phyloP scores from a whole-genome alignment of 2,113 vertebrate genomes.

The Salvelinus sp. region DNA sequence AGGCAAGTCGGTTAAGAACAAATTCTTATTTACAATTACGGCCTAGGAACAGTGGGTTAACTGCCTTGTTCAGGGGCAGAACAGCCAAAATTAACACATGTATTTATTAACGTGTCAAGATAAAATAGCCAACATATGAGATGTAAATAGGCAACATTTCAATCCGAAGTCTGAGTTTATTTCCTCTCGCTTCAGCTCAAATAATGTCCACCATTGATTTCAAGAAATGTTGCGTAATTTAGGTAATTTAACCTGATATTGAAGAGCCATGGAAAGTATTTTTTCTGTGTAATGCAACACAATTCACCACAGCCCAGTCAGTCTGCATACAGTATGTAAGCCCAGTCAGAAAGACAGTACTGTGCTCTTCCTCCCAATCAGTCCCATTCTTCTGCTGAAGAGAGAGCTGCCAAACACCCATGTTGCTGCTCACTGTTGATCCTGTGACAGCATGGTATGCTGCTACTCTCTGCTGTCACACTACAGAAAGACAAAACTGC shows the following conservation, averaged over 20 bases:
- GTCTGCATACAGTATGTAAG: neutral
- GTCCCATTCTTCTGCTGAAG: conserved; percentile 2
- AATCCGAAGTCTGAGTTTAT: too few species aligned
- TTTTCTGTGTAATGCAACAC: neutral
- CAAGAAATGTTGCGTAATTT: neutral
- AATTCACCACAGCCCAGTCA: neutral
- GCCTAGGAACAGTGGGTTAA: too few species aligned
- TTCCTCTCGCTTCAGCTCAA: too few species aligned
- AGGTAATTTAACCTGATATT: neutral
- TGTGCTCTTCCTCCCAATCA: neutral
- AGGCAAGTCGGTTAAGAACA: too few species aligned
- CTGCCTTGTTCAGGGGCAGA: too few species aligned
- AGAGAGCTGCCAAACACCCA: conserved; percentile 16
- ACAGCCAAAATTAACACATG: too few species aligned
- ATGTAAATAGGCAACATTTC: too few species aligned
- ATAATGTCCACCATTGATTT: too few species aligned
- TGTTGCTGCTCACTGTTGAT: neutral
- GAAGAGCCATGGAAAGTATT: neutral
- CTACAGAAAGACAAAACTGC: neutral
- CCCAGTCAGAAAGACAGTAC: conserved; percentile 1
- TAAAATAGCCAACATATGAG: too few species aligned
- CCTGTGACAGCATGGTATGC: neutral
- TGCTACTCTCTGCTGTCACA: neutral
- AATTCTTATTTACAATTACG: too few species aligned
- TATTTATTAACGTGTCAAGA: too few species aligned